Evolutionary conservation across 2,113 vertebrate genomes (phyloP), one percentile per base, ranked within the genome.

Genomic region (Miniopterus natalensis): DNA sequence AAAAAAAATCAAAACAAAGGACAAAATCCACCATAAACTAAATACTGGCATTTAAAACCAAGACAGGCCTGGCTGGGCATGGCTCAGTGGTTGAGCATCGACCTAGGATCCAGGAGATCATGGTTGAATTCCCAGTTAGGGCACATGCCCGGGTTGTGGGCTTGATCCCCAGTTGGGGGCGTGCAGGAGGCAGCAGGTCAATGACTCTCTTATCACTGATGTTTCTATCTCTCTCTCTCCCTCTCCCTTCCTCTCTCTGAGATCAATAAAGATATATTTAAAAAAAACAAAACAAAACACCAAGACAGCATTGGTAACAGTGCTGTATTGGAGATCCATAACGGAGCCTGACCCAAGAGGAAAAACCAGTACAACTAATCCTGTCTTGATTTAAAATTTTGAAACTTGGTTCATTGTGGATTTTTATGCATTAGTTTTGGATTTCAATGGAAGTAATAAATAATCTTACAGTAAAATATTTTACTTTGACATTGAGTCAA

Each of bases 321-420:
- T 1, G 10, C 18, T 0, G 1, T 10, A 40, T 40, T 21, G 53
- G 47, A 42, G 17, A 61, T 11, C 29, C 31, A 21, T 6, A 0
- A 4, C 2, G 11, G 7, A 29, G 83, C 2, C 73, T 9, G 42
- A 31, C 7, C 5, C 25, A 1, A 6, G 8, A 20, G 57, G 65
- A 21, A 57, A 14, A 3, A 1, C 18, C 23, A 0, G 21, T 0
- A 14, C 27, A 13, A 4, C 36, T 4, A 3, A 40, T 5, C 11
- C n/a, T 5, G 6, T 23, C 57, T 45, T 0, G 6, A 29, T 21
- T 45, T 63, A 29, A 65, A 63, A 8, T 36, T 65, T 20, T 29
- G 11, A 42, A 17, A 63, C 42, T 66, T 2, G 6, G 40, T 40
- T 75, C 40, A 7, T 57, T 15, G 9, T 5, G 70, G 49, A 74